Evolutionary conservation across 2,113 vertebrate genomes (phyloP).

Genomic region (Heterotilapia buettikoferi): DNA sequence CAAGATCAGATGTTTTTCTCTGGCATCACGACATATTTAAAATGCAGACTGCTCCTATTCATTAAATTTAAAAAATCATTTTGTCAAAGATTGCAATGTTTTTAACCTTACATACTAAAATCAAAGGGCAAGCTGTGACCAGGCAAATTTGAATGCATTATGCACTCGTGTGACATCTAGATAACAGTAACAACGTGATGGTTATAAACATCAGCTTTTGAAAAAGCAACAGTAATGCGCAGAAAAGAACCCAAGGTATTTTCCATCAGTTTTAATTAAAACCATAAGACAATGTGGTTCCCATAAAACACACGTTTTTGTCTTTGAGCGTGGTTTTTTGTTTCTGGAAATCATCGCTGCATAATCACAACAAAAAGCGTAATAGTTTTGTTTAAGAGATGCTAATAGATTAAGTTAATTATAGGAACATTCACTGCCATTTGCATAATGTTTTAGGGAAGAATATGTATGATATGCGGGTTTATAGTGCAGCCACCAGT

Average conservation of each 20-base stretch:
- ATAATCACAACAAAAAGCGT: not conserved
- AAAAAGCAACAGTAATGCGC: constrained; percentile 5
- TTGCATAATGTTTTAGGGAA: constrained; percentile 6
- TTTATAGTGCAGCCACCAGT: not conserved
- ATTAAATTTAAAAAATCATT: not conserved
- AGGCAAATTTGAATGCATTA: not conserved
- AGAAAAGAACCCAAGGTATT: not conserved
- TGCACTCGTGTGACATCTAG: not conserved
- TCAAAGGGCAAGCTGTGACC: not conserved
- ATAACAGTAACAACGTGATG: not conserved
- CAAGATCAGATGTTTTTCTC: not conserved
- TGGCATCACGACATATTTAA: not conserved
- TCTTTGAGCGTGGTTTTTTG: not conserved
- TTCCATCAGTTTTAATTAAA: not conserved
- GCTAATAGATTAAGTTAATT: not conserved
- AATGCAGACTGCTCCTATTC: not conserved
- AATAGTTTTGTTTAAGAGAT: constrained; percentile 1
- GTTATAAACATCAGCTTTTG: not conserved
- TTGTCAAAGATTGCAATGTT: not conserved
- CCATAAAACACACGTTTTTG: constrained; percentile 19
- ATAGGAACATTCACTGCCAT: not conserved
- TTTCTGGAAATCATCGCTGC: not conserved
- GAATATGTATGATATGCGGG: not conserved
- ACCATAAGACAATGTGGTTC: not conserved
- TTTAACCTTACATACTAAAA: not conserved